These are phyloP conservation scores for Pogonomyrmex barbatus DNA, from an alignment of 1,140 invertebrate genomes.

Conservation along the genomic window DNA sequence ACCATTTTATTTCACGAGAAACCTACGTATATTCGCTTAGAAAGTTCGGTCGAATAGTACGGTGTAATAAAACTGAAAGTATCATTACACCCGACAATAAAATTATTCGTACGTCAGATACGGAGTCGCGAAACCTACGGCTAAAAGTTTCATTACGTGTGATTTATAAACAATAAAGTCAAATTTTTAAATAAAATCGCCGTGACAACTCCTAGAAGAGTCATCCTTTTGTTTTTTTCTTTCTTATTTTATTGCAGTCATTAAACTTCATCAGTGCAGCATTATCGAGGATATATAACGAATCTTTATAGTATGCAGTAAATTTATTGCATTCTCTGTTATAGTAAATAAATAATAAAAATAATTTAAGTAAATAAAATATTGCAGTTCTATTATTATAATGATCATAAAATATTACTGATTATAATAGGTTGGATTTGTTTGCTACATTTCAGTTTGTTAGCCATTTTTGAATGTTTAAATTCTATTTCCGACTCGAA, in stretches of 20 bases:
- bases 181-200: background rate
- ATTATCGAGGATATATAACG: background rate
- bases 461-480: no score
- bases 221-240: background rate
- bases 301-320: background rate
- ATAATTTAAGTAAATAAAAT: background rate
- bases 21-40: slow-evolving; percentile 57
- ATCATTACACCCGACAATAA: slow-evolving; percentile 67
- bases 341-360: slow-evolving; percentile 10
- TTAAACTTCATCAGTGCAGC: slow-evolving; percentile 7
- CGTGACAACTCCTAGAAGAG: background rate
- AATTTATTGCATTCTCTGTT: background rate
- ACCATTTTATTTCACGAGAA: slow-evolving; percentile 62
- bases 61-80: slow-evolving; percentile 59
- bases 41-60: slow-evolving; percentile 51
- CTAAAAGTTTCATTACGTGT: background rate
- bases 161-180: slow-evolving; percentile 49
- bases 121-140: background rate
- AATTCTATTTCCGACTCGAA: no score
- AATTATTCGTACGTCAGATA: slow-evolving; percentile 28
- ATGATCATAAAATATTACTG: background rate
- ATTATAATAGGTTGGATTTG: background rate
- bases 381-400: background rate
- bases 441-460: background rate
- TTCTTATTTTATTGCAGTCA: background rate